Base-by-base conservation (phyloP, 2,888 invertebrate species). In the Disparrhopalites patrizii region DNA sequence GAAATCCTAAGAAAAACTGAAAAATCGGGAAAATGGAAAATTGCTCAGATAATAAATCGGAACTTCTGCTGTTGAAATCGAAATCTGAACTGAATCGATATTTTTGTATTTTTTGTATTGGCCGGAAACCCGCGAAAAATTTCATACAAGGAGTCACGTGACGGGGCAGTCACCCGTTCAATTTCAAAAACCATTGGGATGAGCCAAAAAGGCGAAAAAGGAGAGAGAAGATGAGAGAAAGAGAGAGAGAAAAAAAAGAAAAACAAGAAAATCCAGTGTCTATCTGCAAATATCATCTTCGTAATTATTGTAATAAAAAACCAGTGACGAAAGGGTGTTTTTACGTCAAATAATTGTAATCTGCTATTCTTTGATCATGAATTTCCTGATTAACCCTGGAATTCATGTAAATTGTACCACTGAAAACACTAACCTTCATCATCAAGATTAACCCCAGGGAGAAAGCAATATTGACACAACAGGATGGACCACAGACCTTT, bases 401-500 rank as follows among this genome's bases (percentile, higher is more conserved):
- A n/a, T n/a, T n/a, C n/a, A n/a, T n/a, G n/a, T n/a, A n/a, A n/a
- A n/a, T n/a, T n/a, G n/a, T n/a, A n/a, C n/a, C n/a, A n/a, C n/a
- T n/a, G n/a, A n/a, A 5, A 27, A 15, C 30, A 27, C 25, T 20
- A 3, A 18, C 20, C 20, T 4, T 25, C 1, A 25, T 27, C 27
- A 52, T 15, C 52, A 28, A 23, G 10, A 23, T 52, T 52, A 52
- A 52, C 27, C 13, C 5, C 3, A 3, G 3, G 27, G n/a, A 25
- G 52, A 23, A 3, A 2, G 18, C 43, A 25, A 30, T 31, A 3
- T 8, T 5, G n/a, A 25, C 25, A 43, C 27, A 3, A 38, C 38
- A 43, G 40, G 23, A 52, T 67, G 38, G 50, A 61, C 7, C 31
- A 64, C 36, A 23, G 28, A 18, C 62, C 65, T 23, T 28, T 69